A percentile compares a stretch with the other conserved stretches of the same genome.
These are phyloP conservation scores for Heteromyza rotundicornis DNA, from an alignment of 2,888 invertebrate species.

Conservation along the genomic window DNA sequence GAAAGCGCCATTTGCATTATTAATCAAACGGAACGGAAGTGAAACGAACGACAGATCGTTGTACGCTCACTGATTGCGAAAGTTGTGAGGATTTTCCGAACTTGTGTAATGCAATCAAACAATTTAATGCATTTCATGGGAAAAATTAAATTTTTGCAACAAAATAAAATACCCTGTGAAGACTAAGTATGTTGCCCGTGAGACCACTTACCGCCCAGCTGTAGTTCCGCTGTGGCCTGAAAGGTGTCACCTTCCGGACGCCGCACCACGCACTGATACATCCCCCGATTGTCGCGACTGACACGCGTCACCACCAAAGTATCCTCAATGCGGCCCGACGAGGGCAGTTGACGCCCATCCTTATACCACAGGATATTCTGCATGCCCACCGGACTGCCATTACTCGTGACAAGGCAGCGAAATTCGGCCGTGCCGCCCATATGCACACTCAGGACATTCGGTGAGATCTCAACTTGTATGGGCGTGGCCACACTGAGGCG, in stretches of 20 bases:
- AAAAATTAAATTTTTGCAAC: too few relatives aligned
- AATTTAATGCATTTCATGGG: too few relatives aligned
- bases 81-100: too few relatives aligned
- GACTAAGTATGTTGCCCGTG: too few relatives aligned
- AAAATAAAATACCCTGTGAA: too few relatives aligned
- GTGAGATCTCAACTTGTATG: conserved; percentile 72
- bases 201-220: conserved; percentile 71
- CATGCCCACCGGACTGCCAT: conserved; percentile 66
- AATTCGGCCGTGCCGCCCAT: conserved; percentile 78
- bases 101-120: too few relatives aligned
- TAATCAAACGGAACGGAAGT: too few relatives aligned
- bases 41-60: too few relatives aligned
- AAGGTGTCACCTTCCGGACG: conserved; percentile 76
- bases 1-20: too few relatives aligned
- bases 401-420: conserved; percentile 68
- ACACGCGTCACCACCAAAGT: conserved; percentile 71
- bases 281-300: conserved; percentile 75
- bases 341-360: conserved; percentile 72
- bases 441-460: conserved; percentile 73
- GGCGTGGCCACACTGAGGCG: conserved; percentile 71
- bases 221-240: conserved; percentile 77
- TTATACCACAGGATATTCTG: conserved; percentile 72
- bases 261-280: conserved; percentile 78
- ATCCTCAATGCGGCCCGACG: conserved; percentile 71
- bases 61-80: too few relatives aligned